phyloP scores from a whole-genome alignment of 2,888 invertebrate species.

The Enoplolaimus lenunculus region DNA sequence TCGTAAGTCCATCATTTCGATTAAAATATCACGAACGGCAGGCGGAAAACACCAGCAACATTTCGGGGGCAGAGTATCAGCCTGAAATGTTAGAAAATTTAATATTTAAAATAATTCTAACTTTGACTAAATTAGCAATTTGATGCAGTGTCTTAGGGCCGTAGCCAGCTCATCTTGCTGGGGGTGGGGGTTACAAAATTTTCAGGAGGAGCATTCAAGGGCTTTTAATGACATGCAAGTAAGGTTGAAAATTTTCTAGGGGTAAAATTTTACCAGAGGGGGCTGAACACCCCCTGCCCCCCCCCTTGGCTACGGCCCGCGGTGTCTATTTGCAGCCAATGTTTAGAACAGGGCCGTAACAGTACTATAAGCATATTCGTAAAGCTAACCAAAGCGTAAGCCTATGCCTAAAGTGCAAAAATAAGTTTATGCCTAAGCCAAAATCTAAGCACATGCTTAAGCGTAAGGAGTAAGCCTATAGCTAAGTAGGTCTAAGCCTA shows the following conservation, averaged over 20 bases:
- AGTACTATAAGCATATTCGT: too few relatives aligned
- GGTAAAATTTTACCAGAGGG: too few relatives aligned
- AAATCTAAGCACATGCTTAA: too few relatives aligned
- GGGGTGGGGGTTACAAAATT: background rate
- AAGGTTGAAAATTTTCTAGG: background rate
- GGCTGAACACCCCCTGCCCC: too few relatives aligned
- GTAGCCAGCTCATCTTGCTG: too few relatives aligned
- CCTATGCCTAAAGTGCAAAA: too few relatives aligned
- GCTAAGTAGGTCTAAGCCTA: too few relatives aligned
- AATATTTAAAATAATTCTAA: background rate
- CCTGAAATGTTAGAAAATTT: background rate
- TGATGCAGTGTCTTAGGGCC: too few relatives aligned
- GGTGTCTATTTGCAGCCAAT: slow-evolving; percentile 17
- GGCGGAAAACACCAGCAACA: slow-evolving; percentile 13
- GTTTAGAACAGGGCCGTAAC: slow-evolving; percentile 24
- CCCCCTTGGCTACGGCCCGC: too few relatives aligned
- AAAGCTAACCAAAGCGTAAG: too few relatives aligned
- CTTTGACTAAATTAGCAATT: background rate
- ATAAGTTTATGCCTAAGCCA: too few relatives aligned
- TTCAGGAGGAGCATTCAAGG: background rate
- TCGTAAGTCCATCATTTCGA: slow-evolving; percentile 62
- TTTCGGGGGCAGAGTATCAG: background rate
- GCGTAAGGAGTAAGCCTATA: too few relatives aligned
- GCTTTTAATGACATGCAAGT: background rate
- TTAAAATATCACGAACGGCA: slow-evolving; percentile 23